A percentile compares a stretch with the other conserved stretches of the same genome.
phyloP scores from a whole-genome alignment of 2,797 vertebrate genomes.

The Tamandua tetradactyla region DNA sequence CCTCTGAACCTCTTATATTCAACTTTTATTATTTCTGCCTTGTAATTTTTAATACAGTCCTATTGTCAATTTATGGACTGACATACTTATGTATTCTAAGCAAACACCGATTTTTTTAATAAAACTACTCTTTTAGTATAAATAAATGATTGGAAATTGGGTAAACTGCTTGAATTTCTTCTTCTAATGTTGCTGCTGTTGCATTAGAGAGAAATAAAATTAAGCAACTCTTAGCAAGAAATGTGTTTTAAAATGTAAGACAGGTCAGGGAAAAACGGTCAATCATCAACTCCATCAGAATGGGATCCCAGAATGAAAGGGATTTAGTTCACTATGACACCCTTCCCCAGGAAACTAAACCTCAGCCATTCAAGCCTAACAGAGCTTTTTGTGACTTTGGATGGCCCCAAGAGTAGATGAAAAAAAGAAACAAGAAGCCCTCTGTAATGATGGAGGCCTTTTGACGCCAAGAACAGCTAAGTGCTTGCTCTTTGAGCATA shows the following conservation, averaged over 20 bases:
- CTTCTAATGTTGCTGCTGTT: not conserved
- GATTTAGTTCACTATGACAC: not conserved
- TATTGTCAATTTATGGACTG: not conserved
- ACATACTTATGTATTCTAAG: not conserved
- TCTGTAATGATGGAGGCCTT: not conserved
- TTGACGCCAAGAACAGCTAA: not conserved
- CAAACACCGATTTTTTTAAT: not conserved
- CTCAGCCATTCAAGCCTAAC: not conserved
- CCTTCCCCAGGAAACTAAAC: not conserved
- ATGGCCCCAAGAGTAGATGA: not conserved
- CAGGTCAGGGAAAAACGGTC: not conserved
- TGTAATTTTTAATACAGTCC: not conserved
- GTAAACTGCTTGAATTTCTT: not conserved
- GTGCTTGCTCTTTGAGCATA: too few species aligned
- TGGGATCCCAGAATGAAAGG: not conserved
- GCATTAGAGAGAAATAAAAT: not conserved
- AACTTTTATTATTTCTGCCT: conserved; percentile 17
- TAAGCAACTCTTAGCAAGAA: not conserved
- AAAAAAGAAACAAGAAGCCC: not conserved
- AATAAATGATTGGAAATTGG: not conserved
- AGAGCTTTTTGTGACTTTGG: not conserved
- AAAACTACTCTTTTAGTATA: not conserved
- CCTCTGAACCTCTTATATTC: not conserved
- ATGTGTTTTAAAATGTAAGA: not conserved
- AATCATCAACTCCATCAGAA: not conserved